Percentiles rank a stretch among this genome's conserved stretches.
These are phyloP conservation scores for Conomelus anceps DNA, from an alignment of 2,888 invertebrate species.

Conservation along the genomic window DNA sequence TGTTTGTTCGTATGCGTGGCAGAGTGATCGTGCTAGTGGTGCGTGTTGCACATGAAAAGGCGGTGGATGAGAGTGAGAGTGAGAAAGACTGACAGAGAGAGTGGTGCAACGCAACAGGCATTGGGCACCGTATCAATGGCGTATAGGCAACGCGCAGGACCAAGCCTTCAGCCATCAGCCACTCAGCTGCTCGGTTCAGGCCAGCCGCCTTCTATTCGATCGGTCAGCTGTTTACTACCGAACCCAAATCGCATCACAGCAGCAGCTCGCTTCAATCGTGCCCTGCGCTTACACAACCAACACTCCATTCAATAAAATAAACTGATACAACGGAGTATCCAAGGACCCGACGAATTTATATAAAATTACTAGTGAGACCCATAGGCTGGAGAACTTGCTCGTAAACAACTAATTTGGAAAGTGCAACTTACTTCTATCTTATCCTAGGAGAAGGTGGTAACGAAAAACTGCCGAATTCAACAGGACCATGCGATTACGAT, in stretches of 20 bases:
- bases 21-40: background rate
- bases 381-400: too few species aligned
- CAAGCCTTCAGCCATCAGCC: too few species aligned
- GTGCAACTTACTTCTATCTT: too few species aligned
- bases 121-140: background rate
- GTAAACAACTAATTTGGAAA: too few species aligned
- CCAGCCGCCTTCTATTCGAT: background rate
- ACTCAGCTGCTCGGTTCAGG: background rate
- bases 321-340: background rate
- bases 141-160: background rate
- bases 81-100: background rate
- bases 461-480: too few species aligned
- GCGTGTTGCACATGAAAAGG: background rate
- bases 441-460: too few species aligned
- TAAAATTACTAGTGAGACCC: too few species aligned
- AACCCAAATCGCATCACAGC: background rate
- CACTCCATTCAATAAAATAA: background rate
- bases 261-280: too few species aligned
- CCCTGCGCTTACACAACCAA: background rate
- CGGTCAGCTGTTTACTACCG: background rate
- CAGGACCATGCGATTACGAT: too few species aligned
- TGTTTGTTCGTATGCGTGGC: background rate
- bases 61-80: background rate
- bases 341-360: background rate
- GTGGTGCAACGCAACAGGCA: background rate